phyloP scores from a whole-genome alignment of 2,113 vertebrate genomes.

The Trematocara stigmaticum region DNA sequence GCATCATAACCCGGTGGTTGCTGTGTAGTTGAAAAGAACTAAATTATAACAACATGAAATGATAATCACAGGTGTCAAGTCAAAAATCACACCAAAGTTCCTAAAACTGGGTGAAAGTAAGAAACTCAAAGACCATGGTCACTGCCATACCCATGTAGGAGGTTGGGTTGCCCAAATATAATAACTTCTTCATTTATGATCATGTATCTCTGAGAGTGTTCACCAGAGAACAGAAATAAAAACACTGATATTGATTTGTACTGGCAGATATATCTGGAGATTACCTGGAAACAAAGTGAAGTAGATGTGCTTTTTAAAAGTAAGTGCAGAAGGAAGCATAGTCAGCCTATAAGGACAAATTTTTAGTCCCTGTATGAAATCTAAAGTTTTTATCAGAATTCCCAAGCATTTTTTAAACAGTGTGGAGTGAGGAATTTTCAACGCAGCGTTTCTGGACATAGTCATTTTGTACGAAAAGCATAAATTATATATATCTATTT shows the following conservation, averaged over 20 bases:
- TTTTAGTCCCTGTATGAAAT: neutral
- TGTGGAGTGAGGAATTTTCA: neutral
- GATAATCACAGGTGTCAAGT: neutral
- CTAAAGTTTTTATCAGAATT: neutral
- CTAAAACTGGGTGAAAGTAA: neutral
- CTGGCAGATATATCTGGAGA: neutral
- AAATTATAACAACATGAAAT: constrained; percentile 26
- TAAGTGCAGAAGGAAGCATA: neutral
- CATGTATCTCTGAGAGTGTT: neutral
- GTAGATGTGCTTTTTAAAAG: neutral
- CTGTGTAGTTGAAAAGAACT: neutral
- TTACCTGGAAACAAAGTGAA: neutral
- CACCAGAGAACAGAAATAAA: neutral
- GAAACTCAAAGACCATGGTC: neutral
- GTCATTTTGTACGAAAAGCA: neutral
- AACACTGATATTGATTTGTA: neutral
- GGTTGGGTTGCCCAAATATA: neutral
- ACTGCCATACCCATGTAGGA: neutral
- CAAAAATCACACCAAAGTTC: neutral
- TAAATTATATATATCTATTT: neutral
- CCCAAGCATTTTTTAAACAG: neutral
- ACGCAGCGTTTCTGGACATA: neutral
- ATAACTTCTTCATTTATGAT: neutral
- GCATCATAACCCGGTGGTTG: neutral
- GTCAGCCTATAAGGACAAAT: neutral